Base-by-base conservation (phyloP, 1,140 invertebrate genomes). In the Tetramorium simillimum region DNA sequence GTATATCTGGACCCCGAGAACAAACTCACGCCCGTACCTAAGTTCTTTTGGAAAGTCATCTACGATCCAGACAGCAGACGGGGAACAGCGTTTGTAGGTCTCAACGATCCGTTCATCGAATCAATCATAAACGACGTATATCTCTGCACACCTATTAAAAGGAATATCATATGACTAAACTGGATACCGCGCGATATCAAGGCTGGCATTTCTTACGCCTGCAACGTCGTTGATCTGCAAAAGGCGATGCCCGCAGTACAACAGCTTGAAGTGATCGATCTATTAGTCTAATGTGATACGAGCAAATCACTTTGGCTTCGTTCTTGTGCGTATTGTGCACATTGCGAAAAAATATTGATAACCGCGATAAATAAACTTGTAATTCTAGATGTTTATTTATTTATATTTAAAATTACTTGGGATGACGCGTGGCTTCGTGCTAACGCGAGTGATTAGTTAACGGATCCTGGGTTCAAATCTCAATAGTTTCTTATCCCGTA, bases 151-250 rank as follows among this genome's bases (percentile, higher is more conserved):
- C 96, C 97, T 93, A 93, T 96, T 3, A 96, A 96, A 58, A 91
- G 93, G 21, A 94, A 94, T 86, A 95, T 96, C 84, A 88, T 88
- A 14, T 96, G 96, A 92, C 94, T 97, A 69, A 93, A 91, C 76
- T 97, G 96, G 96, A 91, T 94, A 21, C 92, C 90, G 6, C 91
- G 95, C 16, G 94, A 96, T 88, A 95, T 96, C 46, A 94, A 93
- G 40, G 89, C 95, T 3, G 97, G 97, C 0, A 96, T 96, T 91
- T 96, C 96, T 9, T 97, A 97, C 91, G 97, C 96, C 72, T 97
- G 97, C 91, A 95, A 95, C 14, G 95, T 97, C 12, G 91, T 95
- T 58, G 96, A 97, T 46, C 96, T 97, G 92, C 94, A 96, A 65
- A 95, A 93, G 84, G 92, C 93, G 2, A 95, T 97, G 24, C 94